Evolutionary conservation across 1,140 invertebrate genomes (phyloP), one percentile per base, ranked within the genome.

Genomic region (Drosophila kepulauana): DNA sequence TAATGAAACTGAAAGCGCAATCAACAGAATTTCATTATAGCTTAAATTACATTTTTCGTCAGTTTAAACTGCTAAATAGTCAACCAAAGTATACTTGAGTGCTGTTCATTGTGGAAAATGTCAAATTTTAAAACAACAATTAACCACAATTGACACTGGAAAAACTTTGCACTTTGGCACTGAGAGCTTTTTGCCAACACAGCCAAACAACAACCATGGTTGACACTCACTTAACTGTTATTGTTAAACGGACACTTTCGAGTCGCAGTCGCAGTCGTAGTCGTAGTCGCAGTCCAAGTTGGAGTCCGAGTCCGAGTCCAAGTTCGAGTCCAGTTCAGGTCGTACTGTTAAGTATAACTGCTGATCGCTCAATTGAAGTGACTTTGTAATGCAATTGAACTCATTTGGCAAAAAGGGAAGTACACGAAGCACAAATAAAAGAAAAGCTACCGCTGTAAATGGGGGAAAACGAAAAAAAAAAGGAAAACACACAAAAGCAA

Each of bases 381-480:
- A 78, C 68, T 85, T 85, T 86, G 77, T 86, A 78, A 85, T 82
- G 82, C 82, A 85, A 85, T 85, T 75, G 82, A 85, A 81, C 85
- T 81, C 78, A 85, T 85, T 85, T 79, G 64, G 62, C 58, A 30
- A 57, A 56, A 71, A 43, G 61, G 46, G 35, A 56, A 61, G 46
- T 30, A 48, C 43, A 68, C 46, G 41, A 49, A 30, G 35, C 56
- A 25, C 16, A 25, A 38, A 52, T 46, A 62, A 38, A 51, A n/a
- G 41, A 52, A 67, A 49, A 52, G 41, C 10, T 59, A 1, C 30
- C 16, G 20, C 43, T 16, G 57, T 57, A 49, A 69, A 68, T 68
- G 71, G 5, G 5, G 30, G 3, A 25, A 25, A 25, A 3, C 20
- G 20, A 4, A 25, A 7, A 10, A 10, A 38, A 45, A 51, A 58